These are phyloP conservation scores for Tanaodytes sp. DNA, from an alignment of 2,888 invertebrate genomes.

Conservation along the genomic window DNA sequence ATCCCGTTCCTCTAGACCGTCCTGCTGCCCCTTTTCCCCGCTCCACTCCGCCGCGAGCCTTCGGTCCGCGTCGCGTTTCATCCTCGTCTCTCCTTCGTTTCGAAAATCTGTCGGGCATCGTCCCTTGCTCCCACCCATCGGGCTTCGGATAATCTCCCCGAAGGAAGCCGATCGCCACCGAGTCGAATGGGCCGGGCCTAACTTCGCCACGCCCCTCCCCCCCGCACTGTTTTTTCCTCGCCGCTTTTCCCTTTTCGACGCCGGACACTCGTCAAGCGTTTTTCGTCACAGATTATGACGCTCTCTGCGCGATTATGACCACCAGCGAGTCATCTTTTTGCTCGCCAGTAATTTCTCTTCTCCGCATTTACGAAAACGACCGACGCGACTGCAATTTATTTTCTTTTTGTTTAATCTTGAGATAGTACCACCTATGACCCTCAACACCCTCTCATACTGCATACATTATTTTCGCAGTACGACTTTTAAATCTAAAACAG, in stretches of 20 bases:
- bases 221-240: too few relatives aligned
- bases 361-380: too few relatives aligned
- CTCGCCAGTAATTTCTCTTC: constrained; percentile 17
- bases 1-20: constrained; percentile 24
- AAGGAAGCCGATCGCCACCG: constrained; percentile 22
- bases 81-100: constrained; percentile 34
- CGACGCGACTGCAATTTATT: too few relatives aligned
- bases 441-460: too few relatives aligned
- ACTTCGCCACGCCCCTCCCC: constrained; percentile 61
- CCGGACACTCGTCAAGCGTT: constrained; percentile 70
- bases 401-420: too few relatives aligned
- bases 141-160: constrained; percentile 30
- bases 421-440: too few relatives aligned
- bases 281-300: constrained; percentile 73
- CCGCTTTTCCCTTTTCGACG: constrained; percentile 38
- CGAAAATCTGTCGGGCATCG: constrained; percentile 23
- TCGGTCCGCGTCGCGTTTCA: constrained; percentile 24
- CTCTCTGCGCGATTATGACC: constrained; percentile 73
- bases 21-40: too few relatives aligned
- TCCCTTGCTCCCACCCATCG: constrained; percentile 35
- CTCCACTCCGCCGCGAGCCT: constrained; percentile 11
- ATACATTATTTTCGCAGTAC: too few relatives aligned
- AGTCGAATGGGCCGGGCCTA: constrained; percentile 58
- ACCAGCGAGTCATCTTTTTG: constrained; percentile 59
- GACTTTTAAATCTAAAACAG: too few relatives aligned